Evolutionary conservation across 1,140 invertebrate genomes (phyloP).

Genomic region (Orius insidiosus): DNA sequence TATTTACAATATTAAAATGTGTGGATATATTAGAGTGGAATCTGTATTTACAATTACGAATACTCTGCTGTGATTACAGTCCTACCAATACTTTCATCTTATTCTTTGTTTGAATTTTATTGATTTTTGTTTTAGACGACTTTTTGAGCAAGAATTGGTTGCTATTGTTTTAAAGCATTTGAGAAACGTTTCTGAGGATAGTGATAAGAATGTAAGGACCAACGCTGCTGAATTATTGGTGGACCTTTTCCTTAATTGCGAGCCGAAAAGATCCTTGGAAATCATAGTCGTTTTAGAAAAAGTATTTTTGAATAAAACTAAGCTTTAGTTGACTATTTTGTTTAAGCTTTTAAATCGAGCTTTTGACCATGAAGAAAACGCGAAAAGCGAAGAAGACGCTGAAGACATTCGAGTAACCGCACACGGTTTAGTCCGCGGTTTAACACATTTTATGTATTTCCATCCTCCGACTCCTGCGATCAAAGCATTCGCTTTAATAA

Average conservation of each 20-base stretch:
- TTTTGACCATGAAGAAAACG: constrained; percentile 33
- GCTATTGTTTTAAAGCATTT: constrained; percentile 66
- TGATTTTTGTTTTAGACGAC: constrained; percentile 27
- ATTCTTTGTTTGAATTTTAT: not conserved
- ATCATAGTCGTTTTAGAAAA: constrained; percentile 70
- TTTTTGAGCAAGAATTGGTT: constrained; percentile 68
- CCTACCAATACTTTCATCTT: no score
- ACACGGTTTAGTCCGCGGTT: constrained; percentile 54
- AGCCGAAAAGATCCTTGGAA: constrained; percentile 54
- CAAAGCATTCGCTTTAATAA: constrained; percentile 57
- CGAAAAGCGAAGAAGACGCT: constrained; percentile 39
- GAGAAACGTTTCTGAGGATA: constrained; percentile 48
- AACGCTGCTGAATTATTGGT: constrained; percentile 57
- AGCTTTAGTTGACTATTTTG: not conserved
- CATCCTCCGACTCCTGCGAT: constrained; percentile 59
- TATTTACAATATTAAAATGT: no score
- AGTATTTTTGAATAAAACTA: constrained; percentile 27
- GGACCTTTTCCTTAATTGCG: constrained; percentile 50
- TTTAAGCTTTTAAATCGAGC: constrained; percentile 40
- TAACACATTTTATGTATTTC: constrained; percentile 54
- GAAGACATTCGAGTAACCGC: constrained; percentile 51
- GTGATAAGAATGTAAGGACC: constrained; percentile 49
- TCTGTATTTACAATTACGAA: no score
- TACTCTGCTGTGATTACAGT: no score
- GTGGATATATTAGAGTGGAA: no score